Conservation (phyloP, 2,113 vertebrate species). For the Sterna hirundo region DNA sequence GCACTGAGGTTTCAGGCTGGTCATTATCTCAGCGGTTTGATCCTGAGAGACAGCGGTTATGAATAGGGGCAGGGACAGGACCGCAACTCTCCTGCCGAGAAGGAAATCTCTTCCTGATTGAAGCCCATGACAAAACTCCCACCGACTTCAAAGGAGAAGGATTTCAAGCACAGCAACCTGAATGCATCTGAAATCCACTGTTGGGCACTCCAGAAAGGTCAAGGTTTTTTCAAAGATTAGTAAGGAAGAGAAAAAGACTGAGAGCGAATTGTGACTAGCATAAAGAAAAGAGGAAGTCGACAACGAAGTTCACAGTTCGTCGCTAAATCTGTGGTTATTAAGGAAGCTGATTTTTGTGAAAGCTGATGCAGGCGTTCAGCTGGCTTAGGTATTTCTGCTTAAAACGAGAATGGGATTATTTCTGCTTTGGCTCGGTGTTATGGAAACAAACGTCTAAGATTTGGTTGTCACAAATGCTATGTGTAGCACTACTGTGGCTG, state of each 20-base stretch:
- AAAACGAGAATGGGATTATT: background rate
- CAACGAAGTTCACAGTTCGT: background rate
- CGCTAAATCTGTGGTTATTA: background rate
- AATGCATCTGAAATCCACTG: background rate
- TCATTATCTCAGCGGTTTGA: constrained; percentile 1
- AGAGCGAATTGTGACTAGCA: background rate
- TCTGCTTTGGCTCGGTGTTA: background rate
- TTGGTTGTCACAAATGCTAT: background rate
- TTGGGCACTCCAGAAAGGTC: background rate
- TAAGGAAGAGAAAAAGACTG: background rate
- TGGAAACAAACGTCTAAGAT: background rate
- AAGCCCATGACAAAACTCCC: constrained; percentile 8
- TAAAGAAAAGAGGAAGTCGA: background rate
- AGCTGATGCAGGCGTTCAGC: background rate
- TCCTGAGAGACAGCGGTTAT: background rate
- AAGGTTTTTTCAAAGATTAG: background rate
- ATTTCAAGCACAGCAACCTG: background rate
- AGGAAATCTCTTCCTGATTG: background rate
- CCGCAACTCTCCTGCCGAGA: background rate
- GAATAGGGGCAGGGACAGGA: background rate
- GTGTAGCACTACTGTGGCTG: background rate
- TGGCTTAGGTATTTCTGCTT: background rate
- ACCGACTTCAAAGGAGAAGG: constrained; percentile 5
- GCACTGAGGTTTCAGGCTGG: background rate
- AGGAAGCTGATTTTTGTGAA: background rate